Evolutionary conservation across 2,888 invertebrate genomes (phyloP), one percentile per base, ranked within the genome.

Genomic region (Galerucella calmariensis): DNA sequence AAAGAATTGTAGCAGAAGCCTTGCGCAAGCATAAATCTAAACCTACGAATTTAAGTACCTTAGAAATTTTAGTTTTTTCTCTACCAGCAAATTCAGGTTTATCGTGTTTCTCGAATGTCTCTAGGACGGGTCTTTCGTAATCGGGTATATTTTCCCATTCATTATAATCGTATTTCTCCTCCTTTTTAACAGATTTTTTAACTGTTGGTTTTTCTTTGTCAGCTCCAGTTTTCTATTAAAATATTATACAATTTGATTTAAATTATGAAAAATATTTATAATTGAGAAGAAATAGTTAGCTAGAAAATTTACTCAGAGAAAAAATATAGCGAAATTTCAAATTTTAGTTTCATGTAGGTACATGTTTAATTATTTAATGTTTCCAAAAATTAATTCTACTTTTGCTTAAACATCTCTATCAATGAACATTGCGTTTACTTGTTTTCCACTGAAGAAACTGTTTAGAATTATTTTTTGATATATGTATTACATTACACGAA

Each of bases 41-140:
- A 46, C 10, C 12, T 12, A 48, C 2, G 35, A 41, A 41, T 41
- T 8, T 9, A 74, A 69, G 82, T 85, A 88, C 87, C 87, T 88
- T 87, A 67, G 81, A 75, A 61, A 87, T 80, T 84, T 87, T 87
- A 6, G 86, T 87, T 84, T 87, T 88, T 74, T 88, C 85, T 81
- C 88, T 82, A 85, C 90, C 83, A 88, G 90, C 83, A 88, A 89
- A 84, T 68, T 85, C 84, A 88, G 90, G 56, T 87, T 89, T 83
- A 41, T 83, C 85, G 72, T 83, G 82, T 51, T 85, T 83, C 85
- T 93, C 92, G 81, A 91, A 93, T 86, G 91, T 91, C 83, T 94
- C 94, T 74, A 94, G 89, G 2, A 91, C 92, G 2, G 94, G 92
- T 79, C 94, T 90, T 48, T 94, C 94, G 83, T 95, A 95, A 85